Evolutionary conservation across 2,888 invertebrate genomes (phyloP).

Genomic region (Parthenolecanium corni): DNA sequence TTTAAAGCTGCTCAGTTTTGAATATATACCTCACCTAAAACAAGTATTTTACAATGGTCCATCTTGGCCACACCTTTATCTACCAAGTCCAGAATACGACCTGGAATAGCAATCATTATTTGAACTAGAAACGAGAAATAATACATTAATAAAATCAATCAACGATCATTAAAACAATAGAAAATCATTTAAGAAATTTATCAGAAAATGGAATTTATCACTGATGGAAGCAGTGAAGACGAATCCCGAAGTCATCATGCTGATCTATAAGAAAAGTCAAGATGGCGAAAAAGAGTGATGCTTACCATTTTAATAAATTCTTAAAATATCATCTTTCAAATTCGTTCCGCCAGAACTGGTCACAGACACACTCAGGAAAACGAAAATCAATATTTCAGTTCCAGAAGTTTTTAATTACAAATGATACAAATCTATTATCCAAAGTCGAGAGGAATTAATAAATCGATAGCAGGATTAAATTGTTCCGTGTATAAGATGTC

Average conservation of each 20-base stretch:
- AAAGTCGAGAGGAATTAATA: too few species aligned
- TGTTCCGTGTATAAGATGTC: too few species aligned
- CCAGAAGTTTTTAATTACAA: too few species aligned
- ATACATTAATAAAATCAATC: background rate
- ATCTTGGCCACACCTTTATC: conserved; percentile 85
- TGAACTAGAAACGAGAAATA: conserved; percentile 56
- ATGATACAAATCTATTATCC: too few species aligned
- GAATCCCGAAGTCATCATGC: conserved; percentile 24
- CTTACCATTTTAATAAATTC: conserved; percentile 92
- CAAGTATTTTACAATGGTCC: conserved; percentile 90
- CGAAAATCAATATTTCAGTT: too few species aligned
- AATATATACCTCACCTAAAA: conserved; percentile 70
- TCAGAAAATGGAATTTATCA: conserved; percentile 14
- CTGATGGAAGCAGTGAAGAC: conserved; percentile 29
- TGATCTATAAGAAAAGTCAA: background rate
- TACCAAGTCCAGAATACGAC: conserved; percentile 98
- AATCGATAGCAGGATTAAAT: too few species aligned
- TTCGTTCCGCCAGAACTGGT: conserved; percentile 98
- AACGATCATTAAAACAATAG: too few species aligned
- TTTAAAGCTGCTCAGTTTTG: too few species aligned
- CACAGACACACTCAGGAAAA: too few species aligned
- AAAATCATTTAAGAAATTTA: background rate
- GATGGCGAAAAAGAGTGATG: conserved; percentile 12
- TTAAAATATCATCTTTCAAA: conserved; percentile 96
- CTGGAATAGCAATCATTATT: conserved; percentile 97